Conservation (phyloP, 2,113 vertebrate genomes). For the Puntigrus tetrazona region DNA sequence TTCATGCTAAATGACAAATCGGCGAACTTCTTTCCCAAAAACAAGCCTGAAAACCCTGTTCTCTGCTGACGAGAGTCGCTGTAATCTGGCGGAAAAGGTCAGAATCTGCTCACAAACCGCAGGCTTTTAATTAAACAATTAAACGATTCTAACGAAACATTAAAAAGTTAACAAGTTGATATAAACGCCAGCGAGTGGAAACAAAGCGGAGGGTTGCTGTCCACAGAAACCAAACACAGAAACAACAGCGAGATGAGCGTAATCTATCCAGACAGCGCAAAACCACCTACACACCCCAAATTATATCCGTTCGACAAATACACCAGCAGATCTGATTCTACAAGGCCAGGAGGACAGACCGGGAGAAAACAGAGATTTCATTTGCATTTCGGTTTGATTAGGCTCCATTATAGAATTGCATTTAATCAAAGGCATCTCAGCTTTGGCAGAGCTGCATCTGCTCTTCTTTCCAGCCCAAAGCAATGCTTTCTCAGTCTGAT, state of each 20-base stretch:
- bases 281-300: neutral
- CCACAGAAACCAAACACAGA: neutral
- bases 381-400: neutral
- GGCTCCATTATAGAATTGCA: neutral
- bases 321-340: slow-evolving; percentile 15
- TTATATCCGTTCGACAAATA: neutral
- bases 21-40: slow-evolving; percentile 45
- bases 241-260: neutral
- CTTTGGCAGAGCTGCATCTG: slow-evolving; percentile 10
- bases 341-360: neutral
- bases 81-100: neutral
- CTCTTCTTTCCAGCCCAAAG: slow-evolving; percentile 15
- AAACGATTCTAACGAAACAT: slow-evolving; percentile 65
- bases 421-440: slow-evolving; percentile 10
- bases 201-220: neutral
- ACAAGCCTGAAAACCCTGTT: neutral
- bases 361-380: neutral
- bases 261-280: neutral
- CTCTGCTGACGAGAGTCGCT: neutral
- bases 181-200: slow-evolving; percentile 78
- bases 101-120: neutral
- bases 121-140: neutral
- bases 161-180: slow-evolving; percentile 78
- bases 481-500: neutral
- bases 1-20: neutral